Evolutionary conservation across 2,888 invertebrate genomes (phyloP).

Genomic region (Biston betularia): DNA sequence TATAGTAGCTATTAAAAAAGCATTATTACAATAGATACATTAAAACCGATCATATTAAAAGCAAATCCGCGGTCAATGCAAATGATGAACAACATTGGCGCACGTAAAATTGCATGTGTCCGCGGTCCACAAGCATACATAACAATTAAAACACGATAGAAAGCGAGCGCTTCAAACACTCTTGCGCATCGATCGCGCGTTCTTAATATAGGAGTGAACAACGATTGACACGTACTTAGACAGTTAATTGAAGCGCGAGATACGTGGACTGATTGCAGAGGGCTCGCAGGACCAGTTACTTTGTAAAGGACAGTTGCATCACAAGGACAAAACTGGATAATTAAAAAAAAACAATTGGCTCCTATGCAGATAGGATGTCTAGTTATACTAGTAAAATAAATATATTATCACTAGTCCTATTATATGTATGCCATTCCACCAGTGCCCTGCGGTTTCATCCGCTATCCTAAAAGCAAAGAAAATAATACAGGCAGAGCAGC

Average conservation of each 20-base stretch:
- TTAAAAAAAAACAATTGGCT: constrained; percentile 3
- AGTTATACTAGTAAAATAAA: not conserved
- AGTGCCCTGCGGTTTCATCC: too few species aligned
- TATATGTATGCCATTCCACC: too few species aligned
- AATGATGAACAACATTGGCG: constrained; percentile 74
- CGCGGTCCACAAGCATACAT: constrained; percentile 66
- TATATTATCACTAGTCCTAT: too few species aligned
- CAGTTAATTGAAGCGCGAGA: constrained; percentile 44
- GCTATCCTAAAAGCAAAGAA: too few species aligned
- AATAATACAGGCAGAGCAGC: too few species aligned
- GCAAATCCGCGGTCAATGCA: constrained; percentile 66
- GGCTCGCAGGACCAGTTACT: constrained; percentile 29
- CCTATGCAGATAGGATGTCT: not conserved
- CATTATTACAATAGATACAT: not conserved
- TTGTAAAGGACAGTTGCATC: constrained; percentile 38
- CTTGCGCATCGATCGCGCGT: constrained; percentile 62
- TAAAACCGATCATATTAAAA: constrained; percentile 41
- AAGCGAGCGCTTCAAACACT: constrained; percentile 75
- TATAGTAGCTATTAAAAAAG: not conserved
- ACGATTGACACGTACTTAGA: constrained; percentile 74
- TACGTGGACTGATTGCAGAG: constrained; percentile 42
- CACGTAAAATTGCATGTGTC: constrained; percentile 85
- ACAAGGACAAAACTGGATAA: constrained; percentile 17
- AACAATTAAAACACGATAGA: constrained; percentile 84
- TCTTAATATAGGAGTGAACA: constrained; percentile 74